phyloP scores from a whole-genome alignment of 64 coral and sea anemone genomes.

The Montipora foliosa region DNA sequence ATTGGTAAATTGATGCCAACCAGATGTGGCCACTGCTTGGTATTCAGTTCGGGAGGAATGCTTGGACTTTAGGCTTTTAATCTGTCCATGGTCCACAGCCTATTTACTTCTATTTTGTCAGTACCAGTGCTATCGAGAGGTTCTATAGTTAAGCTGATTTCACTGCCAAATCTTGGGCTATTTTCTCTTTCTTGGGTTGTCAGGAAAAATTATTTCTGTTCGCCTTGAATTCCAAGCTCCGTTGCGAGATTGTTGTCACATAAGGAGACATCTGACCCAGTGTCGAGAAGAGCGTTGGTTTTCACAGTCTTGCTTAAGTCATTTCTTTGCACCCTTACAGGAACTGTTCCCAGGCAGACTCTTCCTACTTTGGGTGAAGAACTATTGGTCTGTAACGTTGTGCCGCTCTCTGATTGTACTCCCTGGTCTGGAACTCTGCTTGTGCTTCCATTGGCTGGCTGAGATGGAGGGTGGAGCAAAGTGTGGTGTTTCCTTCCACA shows the following conservation, averaged over 20 bases:
- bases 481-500: slow-evolving; percentile 44
- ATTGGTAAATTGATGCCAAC: slow-evolving; percentile 48
- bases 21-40: slow-evolving; percentile 66
- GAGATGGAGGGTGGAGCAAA: slow-evolving; percentile 38
- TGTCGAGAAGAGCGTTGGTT: slow-evolving; percentile 42
- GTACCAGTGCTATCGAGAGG: slow-evolving; percentile 4
- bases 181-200: slow-evolving; percentile 46
- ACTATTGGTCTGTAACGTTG: background rate
- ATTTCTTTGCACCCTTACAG: slow-evolving; percentile 1
- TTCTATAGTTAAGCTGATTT: slow-evolving; percentile 29
- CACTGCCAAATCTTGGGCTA: slow-evolving; percentile 5
- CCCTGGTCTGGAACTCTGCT: background rate
- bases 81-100: slow-evolving; percentile 45
- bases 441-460: background rate
- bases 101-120: slow-evolving; percentile 42
- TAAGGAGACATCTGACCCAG: slow-evolving; percentile 35
- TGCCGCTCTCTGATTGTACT: no score
- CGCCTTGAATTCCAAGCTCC: slow-evolving; percentile 20
- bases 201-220: slow-evolving; percentile 5
- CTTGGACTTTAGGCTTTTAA: slow-evolving; percentile 37
- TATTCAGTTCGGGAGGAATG: slow-evolving; percentile 4
- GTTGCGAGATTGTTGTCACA: slow-evolving; percentile 20
- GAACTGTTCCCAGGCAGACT: slow-evolving; percentile 30
- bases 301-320: background rate
- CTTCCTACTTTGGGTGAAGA: background rate